These are phyloP conservation scores for Drosophila ananassae DNA, from an alignment of 1,140 invertebrate genomes.

Conservation along the genomic window DNA sequence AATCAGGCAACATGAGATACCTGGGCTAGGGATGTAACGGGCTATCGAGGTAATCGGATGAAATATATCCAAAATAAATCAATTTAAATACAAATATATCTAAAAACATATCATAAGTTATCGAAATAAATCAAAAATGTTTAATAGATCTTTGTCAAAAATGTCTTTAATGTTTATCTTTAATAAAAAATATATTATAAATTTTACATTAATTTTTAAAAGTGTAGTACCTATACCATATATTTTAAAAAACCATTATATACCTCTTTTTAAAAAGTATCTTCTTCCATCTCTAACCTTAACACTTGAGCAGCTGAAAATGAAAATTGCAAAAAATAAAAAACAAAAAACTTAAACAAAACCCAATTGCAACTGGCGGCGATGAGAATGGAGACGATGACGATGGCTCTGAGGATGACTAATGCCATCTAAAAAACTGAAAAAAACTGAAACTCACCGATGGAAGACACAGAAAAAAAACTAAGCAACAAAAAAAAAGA, in stretches of 20 bases:
- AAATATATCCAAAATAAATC: neutral
- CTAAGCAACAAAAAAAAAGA: conserved; percentile 21
- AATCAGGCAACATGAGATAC: conserved; percentile 39
- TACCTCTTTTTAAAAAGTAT: neutral
- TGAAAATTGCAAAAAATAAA: conserved; percentile 48
- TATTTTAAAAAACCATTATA: neutral
- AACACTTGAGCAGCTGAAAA: conserved; percentile 69
- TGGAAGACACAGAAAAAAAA: conserved; percentile 23
- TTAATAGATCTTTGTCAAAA: no score
- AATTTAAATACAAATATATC: no score
- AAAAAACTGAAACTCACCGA: conserved; percentile 35
- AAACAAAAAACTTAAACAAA: conserved; percentile 25
- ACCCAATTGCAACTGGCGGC: conserved; percentile 28
- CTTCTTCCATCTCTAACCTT: conserved; percentile 20
- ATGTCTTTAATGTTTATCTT: no score
- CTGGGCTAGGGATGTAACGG: neutral
- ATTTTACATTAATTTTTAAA: no score
- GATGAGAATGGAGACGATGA: conserved; percentile 30
- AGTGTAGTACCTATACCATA: neutral
- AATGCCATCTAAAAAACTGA: conserved; percentile 30
- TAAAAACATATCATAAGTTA: neutral
- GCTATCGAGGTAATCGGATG: neutral
- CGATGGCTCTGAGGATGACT: conserved; percentile 37
- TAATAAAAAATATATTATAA: no score
- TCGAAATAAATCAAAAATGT: neutral